A percentile compares a stretch with the other conserved stretches of the same genome.
Evolutionary conservation across 2,113 vertebrate species (phyloP).

Genomic region (Campylomormyrus numenius): DNA sequence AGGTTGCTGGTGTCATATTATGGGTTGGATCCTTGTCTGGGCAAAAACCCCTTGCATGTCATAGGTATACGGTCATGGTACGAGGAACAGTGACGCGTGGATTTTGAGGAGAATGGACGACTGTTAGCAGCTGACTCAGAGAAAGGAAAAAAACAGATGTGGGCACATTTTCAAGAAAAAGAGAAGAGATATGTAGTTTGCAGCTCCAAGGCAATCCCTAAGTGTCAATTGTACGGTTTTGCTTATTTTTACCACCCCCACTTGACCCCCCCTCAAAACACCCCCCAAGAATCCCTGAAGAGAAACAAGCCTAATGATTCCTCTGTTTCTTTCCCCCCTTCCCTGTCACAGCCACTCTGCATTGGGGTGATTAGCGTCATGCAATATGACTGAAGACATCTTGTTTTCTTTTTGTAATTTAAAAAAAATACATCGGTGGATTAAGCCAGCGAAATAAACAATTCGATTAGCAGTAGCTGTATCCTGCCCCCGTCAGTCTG

Average conservation of each 20-base stretch:
- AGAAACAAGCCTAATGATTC: constrained; percentile 2
- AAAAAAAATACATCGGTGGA: neutral
- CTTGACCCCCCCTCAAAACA: neutral
- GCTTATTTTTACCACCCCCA: constrained; percentile 28
- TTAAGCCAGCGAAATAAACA: neutral
- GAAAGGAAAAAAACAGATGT: neutral
- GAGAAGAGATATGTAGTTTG: neutral
- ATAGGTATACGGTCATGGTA: neutral
- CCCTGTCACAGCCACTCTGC: neutral
- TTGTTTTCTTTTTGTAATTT: neutral
- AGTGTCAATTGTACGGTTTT: constrained; percentile 23
- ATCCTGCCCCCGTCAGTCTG: neutral
- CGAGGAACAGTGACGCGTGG: neutral
- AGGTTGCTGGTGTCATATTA: neutral
- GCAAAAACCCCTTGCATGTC: neutral
- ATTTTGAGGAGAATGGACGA: neutral
- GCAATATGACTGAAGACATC: neutral
- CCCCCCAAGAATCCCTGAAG: constrained; percentile 20
- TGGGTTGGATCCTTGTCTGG: neutral
- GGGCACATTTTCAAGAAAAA: neutral
- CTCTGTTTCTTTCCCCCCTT: neutral
- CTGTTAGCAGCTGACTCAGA: neutral
- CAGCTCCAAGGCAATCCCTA: constrained; percentile 18
- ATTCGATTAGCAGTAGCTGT: neutral
- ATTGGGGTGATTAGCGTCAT: neutral